A percentile compares a stretch with the other conserved stretches of the same genome.
Evolutionary conservation across 2,888 invertebrate genomes (phyloP).

Genomic region (Mythimna lalbum): DNA sequence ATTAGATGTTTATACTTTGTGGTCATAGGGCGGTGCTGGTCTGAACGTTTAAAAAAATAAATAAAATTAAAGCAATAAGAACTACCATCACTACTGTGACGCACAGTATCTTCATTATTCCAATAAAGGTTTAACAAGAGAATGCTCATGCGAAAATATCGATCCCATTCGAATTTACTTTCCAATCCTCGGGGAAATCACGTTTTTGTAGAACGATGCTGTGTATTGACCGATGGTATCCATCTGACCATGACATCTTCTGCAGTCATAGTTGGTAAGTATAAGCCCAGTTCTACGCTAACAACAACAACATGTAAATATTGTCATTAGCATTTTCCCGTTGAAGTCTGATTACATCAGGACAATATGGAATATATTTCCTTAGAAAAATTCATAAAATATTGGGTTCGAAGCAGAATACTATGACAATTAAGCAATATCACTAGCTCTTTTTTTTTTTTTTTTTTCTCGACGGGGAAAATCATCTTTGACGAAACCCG

Average conservation of each 20-base stretch:
- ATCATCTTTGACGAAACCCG: no score
- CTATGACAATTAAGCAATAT: no score
- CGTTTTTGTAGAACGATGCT: slow-evolving; percentile 7
- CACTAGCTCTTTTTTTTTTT: no score
- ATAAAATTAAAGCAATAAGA: not conserved
- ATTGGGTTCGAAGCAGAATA: no score
- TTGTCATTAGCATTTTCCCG: no score
- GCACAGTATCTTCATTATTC: not conserved
- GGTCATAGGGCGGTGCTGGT: no score
- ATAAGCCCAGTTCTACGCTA: not conserved
- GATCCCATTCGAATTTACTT: slow-evolving; percentile 41
- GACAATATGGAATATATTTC: no score
- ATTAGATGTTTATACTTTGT: no score
- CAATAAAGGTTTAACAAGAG: slow-evolving; percentile 12
- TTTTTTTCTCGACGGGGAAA: no score
- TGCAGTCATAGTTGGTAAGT: not conserved
- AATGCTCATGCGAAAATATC: not conserved
- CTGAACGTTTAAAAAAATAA: not conserved
- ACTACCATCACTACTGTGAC: not conserved
- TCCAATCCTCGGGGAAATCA: slow-evolving; percentile 40
- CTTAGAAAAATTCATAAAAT: no score
- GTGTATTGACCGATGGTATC: not conserved
- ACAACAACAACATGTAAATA: not conserved
- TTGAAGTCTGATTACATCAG: no score
- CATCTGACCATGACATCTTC: not conserved